Evolutionary conservation across 1,140 invertebrate genomes (phyloP).

Genomic region (Lucilia cuprina): DNA sequence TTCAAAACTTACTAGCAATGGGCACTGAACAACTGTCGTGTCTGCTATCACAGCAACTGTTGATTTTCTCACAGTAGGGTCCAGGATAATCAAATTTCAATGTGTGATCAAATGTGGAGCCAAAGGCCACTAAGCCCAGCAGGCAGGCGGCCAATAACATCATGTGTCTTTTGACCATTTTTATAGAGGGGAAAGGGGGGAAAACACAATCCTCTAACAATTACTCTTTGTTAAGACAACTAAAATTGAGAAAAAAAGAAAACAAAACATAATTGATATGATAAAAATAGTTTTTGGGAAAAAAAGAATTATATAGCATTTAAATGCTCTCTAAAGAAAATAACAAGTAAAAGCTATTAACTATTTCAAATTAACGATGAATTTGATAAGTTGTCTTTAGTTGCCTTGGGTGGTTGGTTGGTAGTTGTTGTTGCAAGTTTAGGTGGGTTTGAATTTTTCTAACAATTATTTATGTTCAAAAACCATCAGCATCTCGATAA

Average conservation of each 20-base stretch:
- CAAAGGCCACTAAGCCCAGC: conserved; percentile 33
- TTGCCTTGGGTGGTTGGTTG: not conserved
- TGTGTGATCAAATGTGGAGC: conserved; percentile 48
- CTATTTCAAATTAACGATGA: not conserved
- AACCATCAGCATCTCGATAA: conserved; percentile 19
- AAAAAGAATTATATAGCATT: not conserved
- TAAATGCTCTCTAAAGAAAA: not conserved
- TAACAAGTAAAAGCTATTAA: conserved; percentile 19
- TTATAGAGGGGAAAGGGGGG: not conserved
- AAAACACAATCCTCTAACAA: not conserved
- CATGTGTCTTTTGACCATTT: conserved; percentile 2
- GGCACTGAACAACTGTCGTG: conserved; percentile 78
- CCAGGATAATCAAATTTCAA: conserved; percentile 53
- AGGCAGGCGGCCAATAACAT: not conserved
- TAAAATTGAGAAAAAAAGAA: not conserved
- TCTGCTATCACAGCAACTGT: conserved; percentile 73
- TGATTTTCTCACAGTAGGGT: conserved; percentile 53
- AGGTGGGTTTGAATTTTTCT: not conserved
- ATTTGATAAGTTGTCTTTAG: not conserved
- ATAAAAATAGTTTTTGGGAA: not conserved
- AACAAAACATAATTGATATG: not conserved
- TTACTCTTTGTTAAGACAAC: not conserved
- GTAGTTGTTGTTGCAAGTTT: not conserved
- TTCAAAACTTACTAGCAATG: conserved; percentile 65
- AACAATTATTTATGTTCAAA: not conserved